Evolutionary conservation across 2,113 vertebrate genomes (phyloP), one percentile per base, ranked within the genome.

Genomic region (Scortum barcoo): DNA sequence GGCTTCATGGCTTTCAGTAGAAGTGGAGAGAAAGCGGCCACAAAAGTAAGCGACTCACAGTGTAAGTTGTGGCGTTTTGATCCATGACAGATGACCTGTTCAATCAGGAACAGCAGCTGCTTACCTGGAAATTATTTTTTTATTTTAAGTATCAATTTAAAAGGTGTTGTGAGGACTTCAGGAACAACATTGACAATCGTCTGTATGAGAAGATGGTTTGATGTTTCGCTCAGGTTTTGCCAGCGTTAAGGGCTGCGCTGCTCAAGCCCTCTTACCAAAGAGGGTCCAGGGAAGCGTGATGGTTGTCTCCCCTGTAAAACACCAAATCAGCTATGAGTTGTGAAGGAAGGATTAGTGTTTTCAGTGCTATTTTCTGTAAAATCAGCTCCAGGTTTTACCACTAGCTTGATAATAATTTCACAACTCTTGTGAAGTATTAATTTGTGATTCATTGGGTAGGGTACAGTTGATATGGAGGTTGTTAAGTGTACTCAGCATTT

Each of bases 401-500:
- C 17, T 33, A 13, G 3, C 11, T 6, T 38, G 19, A 61, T 46
- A 10, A 30, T 61, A 6, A 66, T 61, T 48, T 46, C 30, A 17
- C 53, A 73, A 7, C 12, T 51, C 4, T 13, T 30, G 24, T 50
- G 16, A 72, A 28, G 48, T 4, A 28, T 30, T 48, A 26, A 44
- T 40, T 38, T 48, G 12, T 40, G 50, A 56, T 17, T 76, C 33
- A 65, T 30, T 79, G 11, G 14, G 68, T 44, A 2, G 3, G 7
- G 13, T 42, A 17, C 20, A 40, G 65, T 60, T 24, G 56, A 73
- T 17, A 24, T 53, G n/a, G 42, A 24, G 19, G 66, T 11, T 28
- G 60, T 53, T 50, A 11, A 62, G 16, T 58, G 53, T 30, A 70
- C 79, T 83, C 72, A 73, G 88, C 62, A 3, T 86, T 77, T 20